Conservation (phyloP, 2,797 vertebrate genomes). For the Anas flavirostris region DNA sequence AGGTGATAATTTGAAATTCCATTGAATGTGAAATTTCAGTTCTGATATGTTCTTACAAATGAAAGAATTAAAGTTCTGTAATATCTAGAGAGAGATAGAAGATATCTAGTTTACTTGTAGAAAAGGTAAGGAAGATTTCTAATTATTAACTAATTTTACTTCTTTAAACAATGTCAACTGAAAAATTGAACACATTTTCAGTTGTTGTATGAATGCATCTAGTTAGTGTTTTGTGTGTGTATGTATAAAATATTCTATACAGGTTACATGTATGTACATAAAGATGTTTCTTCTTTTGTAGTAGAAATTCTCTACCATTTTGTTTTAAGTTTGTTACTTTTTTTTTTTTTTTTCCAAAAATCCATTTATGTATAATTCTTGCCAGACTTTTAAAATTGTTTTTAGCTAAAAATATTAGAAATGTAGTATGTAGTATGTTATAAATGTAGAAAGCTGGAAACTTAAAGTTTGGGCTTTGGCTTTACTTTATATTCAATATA, state of each 20-base stretch:
- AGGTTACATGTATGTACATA: too few relatives aligned
- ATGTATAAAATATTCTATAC: not conserved
- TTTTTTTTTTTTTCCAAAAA: not conserved
- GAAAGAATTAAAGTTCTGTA: not conserved
- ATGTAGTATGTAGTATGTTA: not conserved
- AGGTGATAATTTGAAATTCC: not conserved
- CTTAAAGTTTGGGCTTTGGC: not conserved
- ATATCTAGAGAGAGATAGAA: not conserved
- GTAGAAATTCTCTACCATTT: not conserved
- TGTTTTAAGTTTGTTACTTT: not conserved
- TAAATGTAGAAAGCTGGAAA: not conserved
- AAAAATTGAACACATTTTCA: not conserved
- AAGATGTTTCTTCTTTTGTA: not conserved
- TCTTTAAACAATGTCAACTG: not conserved
- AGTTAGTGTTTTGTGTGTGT: not conserved
- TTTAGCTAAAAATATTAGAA: not conserved
- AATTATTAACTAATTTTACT: not conserved
- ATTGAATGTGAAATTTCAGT: not conserved
- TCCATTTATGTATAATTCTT: not conserved
- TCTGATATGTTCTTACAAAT: not conserved
- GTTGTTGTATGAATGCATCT: not conserved
- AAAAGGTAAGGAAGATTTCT: not conserved
- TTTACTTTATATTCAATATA: not conserved
- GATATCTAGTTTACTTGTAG: not conserved
- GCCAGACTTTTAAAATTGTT: not conserved